Base-by-base conservation (phyloP, 2,113 vertebrate species). In the Zapus hudsonius region DNA sequence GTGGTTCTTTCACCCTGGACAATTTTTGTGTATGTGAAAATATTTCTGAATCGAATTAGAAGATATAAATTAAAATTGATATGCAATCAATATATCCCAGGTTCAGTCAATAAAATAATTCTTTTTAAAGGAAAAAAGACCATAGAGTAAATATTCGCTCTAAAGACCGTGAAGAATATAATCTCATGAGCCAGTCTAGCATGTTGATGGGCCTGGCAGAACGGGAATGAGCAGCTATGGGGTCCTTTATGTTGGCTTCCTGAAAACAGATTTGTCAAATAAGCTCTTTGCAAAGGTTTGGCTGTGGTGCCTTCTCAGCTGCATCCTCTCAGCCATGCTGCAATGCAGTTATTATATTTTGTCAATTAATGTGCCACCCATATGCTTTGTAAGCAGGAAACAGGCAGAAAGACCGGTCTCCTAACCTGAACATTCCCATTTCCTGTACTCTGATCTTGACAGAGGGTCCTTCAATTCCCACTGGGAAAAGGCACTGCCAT, bases 381-480 rank as follows among this genome's bases (percentile, higher is more conserved):
- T 70, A 94, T 85, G 73, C 52, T 79, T 92, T 84, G 17, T 33
- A 22, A 27, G 64, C 57, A 72, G 88, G 36, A 64, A 19, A 19
- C 36, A 55, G 47, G 27, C 38, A 87, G 63, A 87, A 90, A 55
- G 22, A 33, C 70, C 69, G n/a, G n/a, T 74, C 75, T 84, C 88
- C 59, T 87, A 63, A 36, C 33, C 5, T n/a, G 64, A 76, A 92
- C 78, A 55, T 59, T 82, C 63, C 79, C 78, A 88, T 87, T 47
- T 52, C 81, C 94, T 72, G 57, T 47, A 8, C 17, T 75, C 83
- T 79, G 3, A 57, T 88, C 27, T 92, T 79, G 40, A 70, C 36
- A 94, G 85, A 93, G 25, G 19, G 2, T 36, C 89, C 82, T 78
- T 93, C 23, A 52, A 15, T 82, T 92, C 57, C 25, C 36, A n/a